phyloP scores from a whole-genome alignment of 2,888 invertebrate species.

The Acronicta psi region DNA sequence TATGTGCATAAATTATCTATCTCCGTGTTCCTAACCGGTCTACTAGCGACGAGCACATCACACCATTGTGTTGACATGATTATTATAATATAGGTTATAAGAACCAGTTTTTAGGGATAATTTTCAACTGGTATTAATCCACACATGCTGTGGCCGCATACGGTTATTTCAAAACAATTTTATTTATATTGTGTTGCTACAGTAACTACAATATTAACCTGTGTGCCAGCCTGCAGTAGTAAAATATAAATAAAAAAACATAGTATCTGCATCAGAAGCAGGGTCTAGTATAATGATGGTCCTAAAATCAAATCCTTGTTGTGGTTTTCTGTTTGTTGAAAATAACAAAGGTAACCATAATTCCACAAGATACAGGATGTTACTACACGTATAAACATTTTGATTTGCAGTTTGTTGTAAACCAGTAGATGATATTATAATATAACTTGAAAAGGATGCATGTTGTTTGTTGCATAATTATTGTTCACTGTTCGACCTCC shows the following conservation, averaged over 20 bases:
- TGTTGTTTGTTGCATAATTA: not conserved
- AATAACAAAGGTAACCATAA: no score
- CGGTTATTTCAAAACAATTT: no score
- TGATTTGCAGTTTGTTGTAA: not conserved
- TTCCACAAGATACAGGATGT: no score
- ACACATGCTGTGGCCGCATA: not conserved
- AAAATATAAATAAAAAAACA: no score
- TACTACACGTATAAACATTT: not conserved
- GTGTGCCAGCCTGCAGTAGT: no score
- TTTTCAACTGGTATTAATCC: slow-evolving; percentile 4
- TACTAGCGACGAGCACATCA: not conserved
- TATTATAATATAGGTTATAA: not conserved
- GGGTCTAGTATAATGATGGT: no score
- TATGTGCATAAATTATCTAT: slow-evolving; percentile 12
- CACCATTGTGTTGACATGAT: not conserved
- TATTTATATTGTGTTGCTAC: no score
- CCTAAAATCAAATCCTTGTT: no score
- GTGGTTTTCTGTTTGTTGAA: no score
- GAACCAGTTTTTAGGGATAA: slow-evolving; percentile 18
- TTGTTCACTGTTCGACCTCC: not conserved
- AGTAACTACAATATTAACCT: not conserved
- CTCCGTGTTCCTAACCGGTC: slow-evolving; percentile 13
- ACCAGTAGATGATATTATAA: no score
- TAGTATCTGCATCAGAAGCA: no score
- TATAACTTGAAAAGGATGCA: not conserved